phyloP scores from a whole-genome alignment of 2,797 vertebrate species.

The Hippocampus kuda region DNA sequence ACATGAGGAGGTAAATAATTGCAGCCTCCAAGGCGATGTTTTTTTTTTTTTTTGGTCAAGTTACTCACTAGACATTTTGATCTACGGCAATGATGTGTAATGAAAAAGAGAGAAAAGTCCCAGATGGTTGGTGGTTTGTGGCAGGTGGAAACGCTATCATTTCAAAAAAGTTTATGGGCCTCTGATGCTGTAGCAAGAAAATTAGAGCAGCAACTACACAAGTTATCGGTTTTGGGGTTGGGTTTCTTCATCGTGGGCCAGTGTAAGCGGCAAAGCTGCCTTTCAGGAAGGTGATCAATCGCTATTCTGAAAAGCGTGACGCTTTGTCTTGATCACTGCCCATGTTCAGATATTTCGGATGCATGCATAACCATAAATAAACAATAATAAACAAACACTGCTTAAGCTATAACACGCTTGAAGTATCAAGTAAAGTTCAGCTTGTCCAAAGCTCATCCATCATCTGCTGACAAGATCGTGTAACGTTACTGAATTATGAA shows the following conservation, averaged over 20 bases:
- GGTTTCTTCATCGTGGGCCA: constrained; percentile 38
- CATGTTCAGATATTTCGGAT: constrained; percentile 41
- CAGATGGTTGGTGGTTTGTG: constrained; percentile 9
- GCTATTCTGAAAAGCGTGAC: constrained; percentile 59
- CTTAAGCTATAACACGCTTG: constrained; percentile 14
- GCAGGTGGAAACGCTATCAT: constrained; percentile 10
- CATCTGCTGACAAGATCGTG: constrained; percentile 28
- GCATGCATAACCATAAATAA: constrained; percentile 52
- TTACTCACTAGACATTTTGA: constrained; percentile 51
- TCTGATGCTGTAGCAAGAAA: constrained; percentile 12
- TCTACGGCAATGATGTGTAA: constrained; percentile 43
- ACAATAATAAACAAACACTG: constrained; percentile 21
- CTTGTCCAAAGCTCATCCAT: constrained; percentile 48
- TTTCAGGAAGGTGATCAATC: constrained; percentile 58
- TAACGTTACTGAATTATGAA: background rate
- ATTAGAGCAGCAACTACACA: constrained; percentile 45
- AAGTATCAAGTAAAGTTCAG: constrained; percentile 43
- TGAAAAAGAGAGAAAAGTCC: constrained; percentile 19
- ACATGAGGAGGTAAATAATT: constrained; percentile 62
- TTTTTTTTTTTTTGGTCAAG: constrained; percentile 16
- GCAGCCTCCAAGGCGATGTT: constrained; percentile 66
- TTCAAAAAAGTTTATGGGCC: constrained; percentile 6
- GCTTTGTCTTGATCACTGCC: constrained; percentile 55
- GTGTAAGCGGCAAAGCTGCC: constrained; percentile 36
- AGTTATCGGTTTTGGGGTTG: constrained; percentile 53